Conservation (phyloP, 2,797 vertebrate species). For the Anguilla megastoma region DNA sequence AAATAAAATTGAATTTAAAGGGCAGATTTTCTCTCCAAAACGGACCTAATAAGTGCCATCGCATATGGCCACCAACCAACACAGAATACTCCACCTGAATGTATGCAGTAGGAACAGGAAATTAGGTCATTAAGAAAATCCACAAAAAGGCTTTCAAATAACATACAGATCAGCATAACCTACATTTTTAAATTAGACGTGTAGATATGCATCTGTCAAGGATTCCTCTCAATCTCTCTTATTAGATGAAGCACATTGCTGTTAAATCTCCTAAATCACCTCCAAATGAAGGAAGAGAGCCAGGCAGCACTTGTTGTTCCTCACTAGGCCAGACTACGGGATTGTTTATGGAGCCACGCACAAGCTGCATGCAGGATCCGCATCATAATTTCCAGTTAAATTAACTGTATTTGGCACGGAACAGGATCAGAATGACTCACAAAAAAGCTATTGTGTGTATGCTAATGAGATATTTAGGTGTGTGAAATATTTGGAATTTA, state of each 20-base stretch:
- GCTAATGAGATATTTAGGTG: not conserved
- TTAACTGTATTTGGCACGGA: constrained; percentile 18
- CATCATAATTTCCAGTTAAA: constrained; percentile 17
- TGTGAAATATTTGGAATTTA: constrained; percentile 23
- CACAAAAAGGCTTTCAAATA: not conserved
- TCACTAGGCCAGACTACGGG: constrained; percentile 22
- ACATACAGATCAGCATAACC: not conserved
- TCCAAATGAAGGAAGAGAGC: not conserved
- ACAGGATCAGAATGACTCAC: constrained; percentile 22
- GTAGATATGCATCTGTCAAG: not conserved
- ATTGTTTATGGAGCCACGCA: constrained; percentile 18
- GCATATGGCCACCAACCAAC: not conserved
- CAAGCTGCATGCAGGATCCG: constrained; percentile 6
- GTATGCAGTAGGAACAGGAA: not conserved
- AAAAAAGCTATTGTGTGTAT: constrained; percentile 10
- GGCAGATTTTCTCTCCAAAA: not conserved
- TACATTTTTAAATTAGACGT: not conserved
- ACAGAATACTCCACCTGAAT: not conserved
- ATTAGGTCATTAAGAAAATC: not conserved
- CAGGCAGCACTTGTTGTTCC: not conserved
- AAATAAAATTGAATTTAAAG: not conserved
- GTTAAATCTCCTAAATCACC: not conserved
- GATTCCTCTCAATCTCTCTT: not conserved
- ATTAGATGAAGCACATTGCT: not conserved
- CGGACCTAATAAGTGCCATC: not conserved